Conservation (phyloP, 1,140 invertebrate species). For the Drosophila asahinai region DNA sequence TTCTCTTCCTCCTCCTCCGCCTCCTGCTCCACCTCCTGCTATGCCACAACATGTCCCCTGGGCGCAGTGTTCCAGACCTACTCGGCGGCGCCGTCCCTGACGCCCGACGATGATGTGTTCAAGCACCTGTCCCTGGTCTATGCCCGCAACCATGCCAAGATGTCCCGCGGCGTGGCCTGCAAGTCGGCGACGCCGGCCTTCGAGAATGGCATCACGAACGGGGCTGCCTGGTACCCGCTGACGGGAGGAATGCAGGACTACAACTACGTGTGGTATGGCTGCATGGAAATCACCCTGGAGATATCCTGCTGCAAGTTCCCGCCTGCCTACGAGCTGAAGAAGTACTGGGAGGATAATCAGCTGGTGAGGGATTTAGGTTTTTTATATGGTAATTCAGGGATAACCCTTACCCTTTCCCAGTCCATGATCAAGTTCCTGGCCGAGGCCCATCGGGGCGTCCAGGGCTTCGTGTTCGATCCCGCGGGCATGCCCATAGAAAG, state of each 20-base stretch:
- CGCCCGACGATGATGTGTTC: constrained; percentile 97
- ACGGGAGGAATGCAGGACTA: constrained; percentile 98
- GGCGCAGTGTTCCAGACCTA: constrained; percentile 92
- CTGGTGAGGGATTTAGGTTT: constrained; percentile 86
- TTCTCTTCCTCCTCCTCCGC: constrained; percentile 13
- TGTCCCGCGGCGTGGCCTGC: constrained; percentile 93
- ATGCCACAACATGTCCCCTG: constrained; percentile 86
- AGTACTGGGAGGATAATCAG: constrained; percentile 98
- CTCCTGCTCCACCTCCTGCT: not conserved
- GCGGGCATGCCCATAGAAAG: constrained; percentile 93
- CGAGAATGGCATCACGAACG: constrained; percentile 95
- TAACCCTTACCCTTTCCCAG: constrained; percentile 55
- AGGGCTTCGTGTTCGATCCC: constrained; percentile 93
- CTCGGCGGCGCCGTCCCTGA: constrained; percentile 91
- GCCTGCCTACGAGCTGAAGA: constrained; percentile 91
- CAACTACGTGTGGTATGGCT: constrained; percentile 98
- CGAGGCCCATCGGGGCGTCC: constrained; percentile 94
- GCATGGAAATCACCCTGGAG: constrained; percentile 99
- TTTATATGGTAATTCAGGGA: too few relatives aligned
- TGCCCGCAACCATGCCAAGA: constrained; percentile 94
- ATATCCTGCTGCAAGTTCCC: constrained; percentile 99
- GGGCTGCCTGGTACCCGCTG: constrained; percentile 96
- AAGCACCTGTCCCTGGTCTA: constrained; percentile 95
- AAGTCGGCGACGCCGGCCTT: constrained; percentile 91
- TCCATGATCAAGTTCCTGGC: constrained; percentile 94